Evolutionary conservation across 2,888 invertebrate species (phyloP).

Genomic region (Entomobrya multifasciata): DNA sequence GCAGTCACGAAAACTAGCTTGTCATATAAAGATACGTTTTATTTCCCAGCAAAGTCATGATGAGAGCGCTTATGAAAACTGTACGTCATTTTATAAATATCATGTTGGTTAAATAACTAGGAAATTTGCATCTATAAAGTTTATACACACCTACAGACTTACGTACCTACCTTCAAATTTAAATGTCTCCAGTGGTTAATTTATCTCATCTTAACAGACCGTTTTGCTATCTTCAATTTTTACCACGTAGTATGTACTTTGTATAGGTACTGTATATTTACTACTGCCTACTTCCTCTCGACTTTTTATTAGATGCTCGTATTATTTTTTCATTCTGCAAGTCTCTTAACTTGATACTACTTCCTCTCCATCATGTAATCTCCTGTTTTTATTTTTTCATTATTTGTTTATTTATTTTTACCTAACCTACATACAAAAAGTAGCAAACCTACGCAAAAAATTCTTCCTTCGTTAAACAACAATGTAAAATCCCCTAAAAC

Average conservation of each 20-base stretch:
- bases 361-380: neutral
- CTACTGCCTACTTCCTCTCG: neutral
- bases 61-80: too few relatives aligned
- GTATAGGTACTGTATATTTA: neutral
- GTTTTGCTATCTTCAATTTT: neutral
- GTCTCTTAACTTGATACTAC: constrained; percentile 4
- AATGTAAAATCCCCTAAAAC: neutral
- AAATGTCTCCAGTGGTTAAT: constrained; percentile 6
- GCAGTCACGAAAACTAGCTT: too few relatives aligned
- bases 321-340: neutral
- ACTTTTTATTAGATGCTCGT: neutral
- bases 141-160: too few relatives aligned
- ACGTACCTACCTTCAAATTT: too few relatives aligned
- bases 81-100: too few relatives aligned
- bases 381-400: neutral
- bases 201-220: neutral
- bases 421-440: constrained; percentile 12
- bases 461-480: neutral
- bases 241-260: neutral
- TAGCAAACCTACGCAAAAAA: neutral
- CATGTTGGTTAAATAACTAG: neutral
- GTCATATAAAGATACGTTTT: too few relatives aligned
- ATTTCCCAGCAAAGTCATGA: too few relatives aligned
- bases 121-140: too few relatives aligned
- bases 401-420: neutral